Evolutionary conservation across 2,113 vertebrate genomes (phyloP).

Genomic region (Astur gentilis): DNA sequence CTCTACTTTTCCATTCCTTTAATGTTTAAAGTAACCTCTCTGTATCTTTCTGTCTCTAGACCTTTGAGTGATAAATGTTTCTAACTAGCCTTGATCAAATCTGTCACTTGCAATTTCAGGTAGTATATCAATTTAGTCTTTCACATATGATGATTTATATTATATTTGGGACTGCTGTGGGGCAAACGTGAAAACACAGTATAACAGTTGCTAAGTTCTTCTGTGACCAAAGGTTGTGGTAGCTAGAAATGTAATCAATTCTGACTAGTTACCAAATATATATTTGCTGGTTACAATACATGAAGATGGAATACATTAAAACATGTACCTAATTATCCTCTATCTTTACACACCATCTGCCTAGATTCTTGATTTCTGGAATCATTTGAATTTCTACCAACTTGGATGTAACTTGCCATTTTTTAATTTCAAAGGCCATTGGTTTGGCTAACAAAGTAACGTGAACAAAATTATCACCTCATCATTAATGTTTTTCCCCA

Average conservation of each 20-base stretch:
- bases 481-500: background rate
- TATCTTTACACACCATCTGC: conserved; percentile 46
- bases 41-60: conserved; percentile 66
- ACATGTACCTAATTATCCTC: conserved; percentile 24
- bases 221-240: conserved; percentile 15
- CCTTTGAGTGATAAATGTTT: conserved; percentile 71
- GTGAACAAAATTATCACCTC: conserved; percentile 57
- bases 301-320: conserved; percentile 34
- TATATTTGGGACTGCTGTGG: conserved; percentile 57
- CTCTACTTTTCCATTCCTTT: conserved; percentile 67
- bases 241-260: conserved; percentile 56
- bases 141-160: conserved; percentile 61
- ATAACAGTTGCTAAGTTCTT: conserved; percentile 31
- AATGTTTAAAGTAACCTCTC: conserved; percentile 69
- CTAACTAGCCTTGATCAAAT: conserved; percentile 73
- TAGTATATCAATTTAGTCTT: conserved; percentile 71
- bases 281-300: conserved; percentile 40
- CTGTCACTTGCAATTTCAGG: conserved; percentile 74
- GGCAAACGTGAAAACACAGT: conserved; percentile 41
- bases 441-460: conserved; percentile 65
- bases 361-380: conserved; percentile 25
- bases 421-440: conserved; percentile 71
- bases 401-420: conserved; percentile 52
- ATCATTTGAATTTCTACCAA: conserved; percentile 52
- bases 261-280: conserved; percentile 50